Evolutionary conservation across 2,797 vertebrate genomes (phyloP), one percentile per base, ranked within the genome.

Genomic region (Myripristis murdjan): DNA sequence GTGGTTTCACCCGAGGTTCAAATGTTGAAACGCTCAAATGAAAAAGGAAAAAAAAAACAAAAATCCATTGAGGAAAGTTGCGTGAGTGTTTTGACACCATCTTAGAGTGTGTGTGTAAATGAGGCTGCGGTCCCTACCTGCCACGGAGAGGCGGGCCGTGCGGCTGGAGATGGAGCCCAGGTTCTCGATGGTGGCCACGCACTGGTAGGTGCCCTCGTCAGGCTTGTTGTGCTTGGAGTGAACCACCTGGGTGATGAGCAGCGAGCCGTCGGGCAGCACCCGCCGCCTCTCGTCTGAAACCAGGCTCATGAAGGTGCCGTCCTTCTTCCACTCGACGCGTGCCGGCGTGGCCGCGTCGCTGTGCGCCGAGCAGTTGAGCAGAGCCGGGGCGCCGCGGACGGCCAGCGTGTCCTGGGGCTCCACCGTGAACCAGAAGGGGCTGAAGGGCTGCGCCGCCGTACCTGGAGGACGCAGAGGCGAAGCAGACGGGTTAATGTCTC

Each of bases 151-250:
- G 56, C 95, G 96, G 0, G 97, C 97, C 0, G 96, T 97, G 74
- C 94, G 95, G 91, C 97, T 99, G 61, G 96, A 94, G 44, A 99
- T 97, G 87, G 96, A 98, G 5, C 98, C 98, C 79, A 98, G 92
- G 87, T 87, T 97, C 52, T 99, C 98, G 59, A 98, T 95, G 0
- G 96, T 97, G 46, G 97, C 98, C 43, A 98, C 97, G 1, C 98
- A 99, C 76, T 99, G 98, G 43, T 99, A 99, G 75, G 95, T 93
- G 15, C 98, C 98, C 85, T 99, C 98, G n/a, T 99, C 98, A 0
- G 97, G 98, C 81, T 98, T 99, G 70, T 98, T 98, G 82, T 99
- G 97, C 83, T 99, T 99, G 11, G 96, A 97, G 91, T 99, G 98
- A 77, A 98, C 94, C 83, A 99, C 96, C 0, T 86, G 95, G 79